A percentile compares a stretch with the other conserved stretches of the same genome.
Conservation (phyloP, 1,140 invertebrate genomes). For the Drosophila pallidifrons region DNA sequence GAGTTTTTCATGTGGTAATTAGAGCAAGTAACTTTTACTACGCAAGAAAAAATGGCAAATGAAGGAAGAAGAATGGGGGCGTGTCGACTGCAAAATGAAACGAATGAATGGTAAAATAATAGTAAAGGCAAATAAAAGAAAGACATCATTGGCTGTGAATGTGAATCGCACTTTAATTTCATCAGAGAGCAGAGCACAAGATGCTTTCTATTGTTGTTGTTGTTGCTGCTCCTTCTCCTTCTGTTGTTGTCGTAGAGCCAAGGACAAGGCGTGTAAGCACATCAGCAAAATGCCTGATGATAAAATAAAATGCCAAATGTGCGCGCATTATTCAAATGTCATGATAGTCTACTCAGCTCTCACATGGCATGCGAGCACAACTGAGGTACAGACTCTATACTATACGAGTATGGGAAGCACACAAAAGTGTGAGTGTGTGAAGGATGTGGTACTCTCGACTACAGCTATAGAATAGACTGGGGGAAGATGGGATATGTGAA, state of each 20-base stretch:
- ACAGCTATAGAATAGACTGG: conserved; percentile 1
- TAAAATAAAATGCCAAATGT: conserved; percentile 83
- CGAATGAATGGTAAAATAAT: conserved; percentile 72
- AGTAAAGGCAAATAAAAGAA: conserved; percentile 70
- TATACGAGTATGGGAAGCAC: background rate
- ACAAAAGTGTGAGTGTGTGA: background rate
- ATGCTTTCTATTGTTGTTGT: conserved; percentile 30
- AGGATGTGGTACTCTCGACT: conserved; percentile 13
- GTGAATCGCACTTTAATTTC: conserved; percentile 71
- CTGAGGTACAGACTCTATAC: conserved; percentile 4
- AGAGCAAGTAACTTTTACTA: conserved; percentile 52
- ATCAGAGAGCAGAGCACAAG: conserved; percentile 50
- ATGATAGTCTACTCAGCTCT: conserved; percentile 64
- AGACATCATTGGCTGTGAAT: conserved; percentile 26
- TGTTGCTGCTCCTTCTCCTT: conserved; percentile 8
- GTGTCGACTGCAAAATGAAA: conserved; percentile 53
- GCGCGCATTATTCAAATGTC: conserved; percentile 79
- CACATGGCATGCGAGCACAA: conserved; percentile 13
- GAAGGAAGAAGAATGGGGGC: conserved; percentile 24
- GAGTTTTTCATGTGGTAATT: conserved; percentile 65
- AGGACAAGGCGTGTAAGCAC: conserved; percentile 50
- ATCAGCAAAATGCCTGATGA: conserved; percentile 78
- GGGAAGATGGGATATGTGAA: conserved; percentile 16
- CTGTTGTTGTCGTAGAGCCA: conserved; percentile 9
- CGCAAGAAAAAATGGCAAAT: background rate